Evolutionary conservation across 2,888 invertebrate species (phyloP).

Genomic region (Drosophila affinis): DNA sequence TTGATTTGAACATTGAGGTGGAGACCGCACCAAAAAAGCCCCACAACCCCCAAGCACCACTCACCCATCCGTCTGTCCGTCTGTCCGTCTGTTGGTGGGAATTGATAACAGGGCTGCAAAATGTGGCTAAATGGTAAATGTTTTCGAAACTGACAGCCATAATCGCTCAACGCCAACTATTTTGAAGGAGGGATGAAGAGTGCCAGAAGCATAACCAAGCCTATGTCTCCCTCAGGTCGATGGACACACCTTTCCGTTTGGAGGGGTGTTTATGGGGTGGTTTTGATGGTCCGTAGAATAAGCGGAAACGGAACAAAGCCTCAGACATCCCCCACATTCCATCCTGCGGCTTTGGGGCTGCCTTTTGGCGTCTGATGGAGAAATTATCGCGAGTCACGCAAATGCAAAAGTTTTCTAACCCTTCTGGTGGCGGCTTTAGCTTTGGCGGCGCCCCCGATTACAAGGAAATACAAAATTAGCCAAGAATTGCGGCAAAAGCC

Average conservation of each 20-base stretch:
- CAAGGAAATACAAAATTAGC: conserved; percentile 67
- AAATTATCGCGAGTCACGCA: conserved; percentile 72
- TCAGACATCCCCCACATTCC: conserved; percentile 38
- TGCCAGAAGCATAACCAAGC: conserved; percentile 43
- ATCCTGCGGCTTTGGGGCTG: conserved; percentile 40
- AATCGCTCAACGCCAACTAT: conserved; percentile 61
- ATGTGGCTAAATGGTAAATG: conserved; percentile 42
- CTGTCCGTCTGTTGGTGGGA: conserved; percentile 21
- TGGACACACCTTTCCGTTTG: conserved; percentile 64
- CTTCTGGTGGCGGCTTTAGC: conserved; percentile 41
- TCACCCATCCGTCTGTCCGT: not conserved
- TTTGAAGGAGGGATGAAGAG: conserved; percentile 6
- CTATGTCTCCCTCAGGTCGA: conserved; percentile 49
- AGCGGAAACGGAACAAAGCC: conserved; percentile 75
- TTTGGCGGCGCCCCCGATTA: conserved; percentile 55
- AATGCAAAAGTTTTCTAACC: conserved; percentile 63
- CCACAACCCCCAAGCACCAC: not conserved
- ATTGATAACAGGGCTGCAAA: conserved; percentile 55
- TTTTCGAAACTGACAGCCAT: conserved; percentile 67
- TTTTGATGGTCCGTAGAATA: conserved; percentile 1
- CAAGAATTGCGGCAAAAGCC: conserved; percentile 58
- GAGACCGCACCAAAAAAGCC: conserved; percentile 15
- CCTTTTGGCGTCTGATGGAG: conserved; percentile 45
- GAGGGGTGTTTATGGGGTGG: not conserved
- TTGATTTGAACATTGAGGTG: conserved; percentile 55